Evolutionary conservation across 1,140 invertebrate genomes (phyloP), one percentile per base, ranked within the genome.

Genomic region (Eupeodes corollae): DNA sequence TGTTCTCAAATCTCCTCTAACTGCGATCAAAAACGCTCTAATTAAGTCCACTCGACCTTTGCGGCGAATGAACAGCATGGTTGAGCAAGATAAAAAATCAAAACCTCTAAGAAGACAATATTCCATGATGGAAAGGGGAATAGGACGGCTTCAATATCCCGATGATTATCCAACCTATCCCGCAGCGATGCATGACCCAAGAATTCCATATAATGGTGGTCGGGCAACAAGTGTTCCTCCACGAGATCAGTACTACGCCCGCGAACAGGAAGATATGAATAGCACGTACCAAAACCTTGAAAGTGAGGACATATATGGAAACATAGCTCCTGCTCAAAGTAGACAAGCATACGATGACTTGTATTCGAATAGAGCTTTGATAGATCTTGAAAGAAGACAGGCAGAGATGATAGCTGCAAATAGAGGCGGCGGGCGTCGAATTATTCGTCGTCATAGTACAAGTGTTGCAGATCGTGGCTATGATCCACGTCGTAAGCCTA

Each of bases 231-330:
- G 45, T 40, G 41, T 44, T 8, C 46, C n/a, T 19, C 12, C 33
- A 1, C 41, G 48, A n/a, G 21, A 26, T 26, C 31, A 45, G 34
- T 47, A 49, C 55, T 12, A 37, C 2, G 47, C 10, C 48, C 55
- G 19, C 9, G 58, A 66, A 46, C 50, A 42, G 42, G 46, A 62
- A 6, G 50, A 39, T 14, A 46, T 65, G 58, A 67, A 67, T 40
- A 67, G 61, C 37, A 67, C 64, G 6, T 67, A 67, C 45, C 61
- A 63, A 53, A 67, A 67, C 52, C 50, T 67, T 39, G 64, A 67
- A 49, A 44, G 53, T 15, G 64, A 67, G 48, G 64, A 65, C 32
- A 67, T 67, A 21, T 67, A 67, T 42, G 63, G 63, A 13, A 63
- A 67, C 14, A 52, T 5, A 43, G 10, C 54, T 6, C 46, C 46